phyloP scores from a whole-genome alignment of 35 echinoderm and acorn worm species.

The Antedon bifida region DNA sequence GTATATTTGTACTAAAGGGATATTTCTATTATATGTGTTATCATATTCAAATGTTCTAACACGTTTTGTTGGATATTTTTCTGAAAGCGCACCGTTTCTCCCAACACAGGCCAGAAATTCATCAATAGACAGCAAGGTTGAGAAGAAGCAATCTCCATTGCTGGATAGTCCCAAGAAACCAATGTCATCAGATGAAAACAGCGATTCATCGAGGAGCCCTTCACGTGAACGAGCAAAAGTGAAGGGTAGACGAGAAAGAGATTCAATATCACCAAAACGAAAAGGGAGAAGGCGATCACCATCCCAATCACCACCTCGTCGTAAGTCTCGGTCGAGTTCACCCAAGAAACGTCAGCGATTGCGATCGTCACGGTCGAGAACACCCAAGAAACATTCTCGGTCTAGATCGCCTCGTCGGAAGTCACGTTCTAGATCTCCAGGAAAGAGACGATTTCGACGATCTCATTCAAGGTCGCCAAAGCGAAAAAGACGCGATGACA shows the following conservation, averaged over 20 bases:
- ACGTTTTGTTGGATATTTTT: not conserved
- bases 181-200: not conserved
- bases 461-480: conserved; percentile 11
- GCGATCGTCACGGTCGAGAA: not conserved
- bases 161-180: not conserved
- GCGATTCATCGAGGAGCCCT: not conserved
- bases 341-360: not conserved
- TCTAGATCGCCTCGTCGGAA: conserved; percentile 3
- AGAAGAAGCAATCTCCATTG: not conserved
- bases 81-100: conserved; percentile 1
- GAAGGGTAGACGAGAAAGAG: not conserved
- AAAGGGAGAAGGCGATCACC: not conserved
- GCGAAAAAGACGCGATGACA: not conserved
- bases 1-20: not conserved
- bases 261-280: not conserved
- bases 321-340: not conserved
- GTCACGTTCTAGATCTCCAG: conserved; percentile 29
- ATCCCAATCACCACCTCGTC: not conserved
- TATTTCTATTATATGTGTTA: not conserved
- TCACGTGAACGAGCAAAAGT: not conserved
- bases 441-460: not conserved
- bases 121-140: not conserved
- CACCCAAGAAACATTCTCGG: not conserved
- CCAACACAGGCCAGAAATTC: not conserved
- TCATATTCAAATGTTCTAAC: not conserved